A percentile compares a stretch with the other conserved stretches of the same genome.
Conservation (phyloP, 30 jellyfish, hydroid and myxozoan genomes). For the Mastigias papua region DNA sequence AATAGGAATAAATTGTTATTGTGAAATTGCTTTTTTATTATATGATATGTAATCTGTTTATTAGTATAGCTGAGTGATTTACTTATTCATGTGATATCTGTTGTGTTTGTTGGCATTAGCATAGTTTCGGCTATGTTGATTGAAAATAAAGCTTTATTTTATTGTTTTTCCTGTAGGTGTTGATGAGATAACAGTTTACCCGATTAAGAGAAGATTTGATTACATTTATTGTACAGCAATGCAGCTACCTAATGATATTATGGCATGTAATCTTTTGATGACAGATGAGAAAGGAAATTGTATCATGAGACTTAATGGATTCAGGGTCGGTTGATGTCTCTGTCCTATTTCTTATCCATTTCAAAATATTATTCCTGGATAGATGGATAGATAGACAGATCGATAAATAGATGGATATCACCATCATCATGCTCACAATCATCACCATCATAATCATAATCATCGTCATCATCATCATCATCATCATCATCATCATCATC, state of each 20-base stretch:
- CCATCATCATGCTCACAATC: too few species aligned
- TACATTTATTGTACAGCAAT: conserved; percentile 31
- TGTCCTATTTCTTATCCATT: too few species aligned
- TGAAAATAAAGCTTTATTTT: background rate
- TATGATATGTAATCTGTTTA: too few species aligned
- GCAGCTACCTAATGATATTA: background rate
- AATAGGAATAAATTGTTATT: background rate
- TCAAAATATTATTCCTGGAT: too few species aligned
- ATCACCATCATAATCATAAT: too few species aligned
- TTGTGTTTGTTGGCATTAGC: background rate
- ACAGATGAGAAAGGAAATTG: conserved; percentile 38
- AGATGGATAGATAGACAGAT: too few species aligned
- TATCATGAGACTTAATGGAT: conserved; percentile 12
- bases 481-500: too few species aligned
- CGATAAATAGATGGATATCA: too few species aligned
- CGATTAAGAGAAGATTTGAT: background rate
- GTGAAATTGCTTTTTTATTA: background rate
- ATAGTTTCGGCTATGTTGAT: too few species aligned
- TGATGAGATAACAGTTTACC: conserved; percentile 7
- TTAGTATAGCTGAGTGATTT: background rate
- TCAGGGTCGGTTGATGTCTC: conserved; percentile 27
- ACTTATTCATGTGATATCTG: background rate
- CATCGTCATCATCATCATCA: too few species aligned
- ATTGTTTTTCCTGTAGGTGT: conserved; percentile 11
- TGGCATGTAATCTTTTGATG: conserved; percentile 11